These are phyloP conservation scores for Cynopterus sphinx DNA, from an alignment of 2,797 vertebrate species.

Conservation along the genomic window DNA sequence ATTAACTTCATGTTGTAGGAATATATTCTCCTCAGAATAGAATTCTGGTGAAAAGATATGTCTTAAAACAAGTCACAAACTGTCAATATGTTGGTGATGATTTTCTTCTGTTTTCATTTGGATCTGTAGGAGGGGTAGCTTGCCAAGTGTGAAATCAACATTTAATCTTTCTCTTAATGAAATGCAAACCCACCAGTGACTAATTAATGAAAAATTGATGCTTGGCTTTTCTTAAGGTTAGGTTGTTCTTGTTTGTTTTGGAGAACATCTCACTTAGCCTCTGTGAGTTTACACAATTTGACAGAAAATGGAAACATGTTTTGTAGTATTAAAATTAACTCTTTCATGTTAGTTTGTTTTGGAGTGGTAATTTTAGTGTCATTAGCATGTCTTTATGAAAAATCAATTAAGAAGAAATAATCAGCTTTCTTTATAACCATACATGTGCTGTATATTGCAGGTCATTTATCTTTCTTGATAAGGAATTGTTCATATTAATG, in stretches of 20 bases:
- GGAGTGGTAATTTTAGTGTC: background rate
- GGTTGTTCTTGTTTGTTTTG: conserved; percentile 57
- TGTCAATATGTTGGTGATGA: conserved; percentile 40
- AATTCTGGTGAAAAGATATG: background rate
- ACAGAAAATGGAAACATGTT: conserved; percentile 39
- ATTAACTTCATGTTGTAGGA: background rate
- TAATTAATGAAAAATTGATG: conserved; percentile 67
- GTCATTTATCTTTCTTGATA: background rate
- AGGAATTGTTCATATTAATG: background rate
- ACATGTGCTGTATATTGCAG: background rate
- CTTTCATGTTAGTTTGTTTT: background rate
- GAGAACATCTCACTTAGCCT: conserved; percentile 42
- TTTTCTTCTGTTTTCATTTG: conserved; percentile 53
- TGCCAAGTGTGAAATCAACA: conserved; percentile 42
- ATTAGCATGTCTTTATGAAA: background rate
- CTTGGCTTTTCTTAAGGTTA: conserved; percentile 51
- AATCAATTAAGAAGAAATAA: background rate
- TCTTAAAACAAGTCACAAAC: conserved; percentile 35
- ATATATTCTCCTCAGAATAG: conserved; percentile 1
- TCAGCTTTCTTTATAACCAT: conserved; percentile 1
- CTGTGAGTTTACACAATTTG: conserved; percentile 46
- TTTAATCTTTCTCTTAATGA: conserved; percentile 66
- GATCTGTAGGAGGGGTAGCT: conserved; percentile 56
- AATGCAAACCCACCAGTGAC: conserved; percentile 24
- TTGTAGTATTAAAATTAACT: conserved; percentile 30